These are phyloP conservation scores for Antigone vipio DNA, from an alignment of 2,113 vertebrate genomes.

Conservation along the genomic window DNA sequence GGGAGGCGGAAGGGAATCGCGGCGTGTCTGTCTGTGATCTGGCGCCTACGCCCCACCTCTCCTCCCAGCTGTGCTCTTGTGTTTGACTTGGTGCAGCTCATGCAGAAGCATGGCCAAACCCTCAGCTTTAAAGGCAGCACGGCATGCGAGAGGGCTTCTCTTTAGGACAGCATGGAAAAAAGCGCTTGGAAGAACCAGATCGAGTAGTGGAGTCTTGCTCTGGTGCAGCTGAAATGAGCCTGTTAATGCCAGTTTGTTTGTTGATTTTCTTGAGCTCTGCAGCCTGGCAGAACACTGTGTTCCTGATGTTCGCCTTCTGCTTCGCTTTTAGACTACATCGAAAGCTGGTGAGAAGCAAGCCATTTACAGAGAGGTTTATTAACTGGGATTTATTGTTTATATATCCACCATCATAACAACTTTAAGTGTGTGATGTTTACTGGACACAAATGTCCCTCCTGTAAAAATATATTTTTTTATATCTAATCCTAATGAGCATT, in stretches of 20 bases:
- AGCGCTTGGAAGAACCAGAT: neutral
- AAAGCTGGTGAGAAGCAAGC: neutral
- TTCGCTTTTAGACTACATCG: rapidly evolving
- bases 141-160: neutral
- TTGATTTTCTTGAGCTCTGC: neutral
- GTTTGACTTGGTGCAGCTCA: neutral
- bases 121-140: neutral
- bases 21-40: neutral
- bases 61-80: neutral
- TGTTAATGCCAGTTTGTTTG: neutral
- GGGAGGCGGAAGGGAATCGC: neutral
- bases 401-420: neutral
- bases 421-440: neutral
- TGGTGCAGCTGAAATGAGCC: neutral
- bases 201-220: neutral
- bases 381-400: neutral
- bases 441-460: neutral
- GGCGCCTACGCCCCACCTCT: neutral
- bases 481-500: neutral
- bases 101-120: neutral
- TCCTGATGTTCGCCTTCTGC: neutral
- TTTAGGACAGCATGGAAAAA: neutral
- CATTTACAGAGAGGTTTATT: neutral
- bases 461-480: neutral
- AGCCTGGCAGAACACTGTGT: neutral